Evolutionary conservation across 2,797 vertebrate species (phyloP).

Genomic region (Mormyrops attenuatus): DNA sequence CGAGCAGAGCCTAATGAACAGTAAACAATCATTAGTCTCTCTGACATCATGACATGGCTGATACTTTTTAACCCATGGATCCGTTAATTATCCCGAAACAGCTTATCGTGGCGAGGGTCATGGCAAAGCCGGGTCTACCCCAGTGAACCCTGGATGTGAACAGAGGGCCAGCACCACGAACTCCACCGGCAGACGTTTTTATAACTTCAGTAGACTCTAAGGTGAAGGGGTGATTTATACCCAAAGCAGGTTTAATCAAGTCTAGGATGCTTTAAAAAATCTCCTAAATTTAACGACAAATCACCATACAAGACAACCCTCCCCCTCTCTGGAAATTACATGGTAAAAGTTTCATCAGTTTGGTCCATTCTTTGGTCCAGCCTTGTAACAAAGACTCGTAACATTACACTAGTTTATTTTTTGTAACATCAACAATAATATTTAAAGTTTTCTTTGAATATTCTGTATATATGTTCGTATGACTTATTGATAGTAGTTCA

Average conservation of each 20-base stretch:
- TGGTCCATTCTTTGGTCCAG: neutral
- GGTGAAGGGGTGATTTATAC: neutral
- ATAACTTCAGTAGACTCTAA: neutral
- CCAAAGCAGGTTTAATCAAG: neutral
- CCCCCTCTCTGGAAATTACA: slow-evolving; percentile 35
- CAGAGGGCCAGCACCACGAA: neutral
- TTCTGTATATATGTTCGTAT: neutral
- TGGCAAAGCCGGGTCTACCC: slow-evolving; percentile 36
- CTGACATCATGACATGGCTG: slow-evolving; percentile 59
- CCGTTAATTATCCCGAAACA: slow-evolving; percentile 58
- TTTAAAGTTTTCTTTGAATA: neutral
- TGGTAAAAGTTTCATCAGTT: slow-evolving; percentile 24
- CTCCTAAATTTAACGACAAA: slow-evolving; percentile 28
- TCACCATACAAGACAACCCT: slow-evolving; percentile 36
- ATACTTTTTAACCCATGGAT: slow-evolving; percentile 56
- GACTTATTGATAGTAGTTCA: neutral
- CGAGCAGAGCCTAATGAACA: slow-evolving; percentile 37
- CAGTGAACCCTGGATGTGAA: slow-evolving; percentile 9
- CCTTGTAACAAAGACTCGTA: neutral
- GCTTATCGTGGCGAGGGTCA: slow-evolving; percentile 54
- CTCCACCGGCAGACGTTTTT: neutral
- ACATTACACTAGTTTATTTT: neutral
- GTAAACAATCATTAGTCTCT: slow-evolving; percentile 41
- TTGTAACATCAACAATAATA: neutral
- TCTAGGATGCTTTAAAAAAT: slow-evolving; percentile 4